phyloP scores from a whole-genome alignment of 2,888 invertebrate species.

The Neoascia interrupta region DNA sequence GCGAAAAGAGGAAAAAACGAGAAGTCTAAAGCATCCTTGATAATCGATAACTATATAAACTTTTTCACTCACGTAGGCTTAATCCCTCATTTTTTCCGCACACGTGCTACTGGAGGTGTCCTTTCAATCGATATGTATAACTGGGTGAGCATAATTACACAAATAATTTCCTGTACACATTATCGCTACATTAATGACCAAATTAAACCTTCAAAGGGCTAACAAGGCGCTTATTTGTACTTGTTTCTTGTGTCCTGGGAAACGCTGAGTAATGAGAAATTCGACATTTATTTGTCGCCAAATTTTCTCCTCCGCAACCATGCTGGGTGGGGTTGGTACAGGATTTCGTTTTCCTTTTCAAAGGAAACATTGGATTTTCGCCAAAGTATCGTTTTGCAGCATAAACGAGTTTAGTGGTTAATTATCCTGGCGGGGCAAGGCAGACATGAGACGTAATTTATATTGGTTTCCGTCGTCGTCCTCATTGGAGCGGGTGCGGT shows the following conservation, averaged over 20 bases:
- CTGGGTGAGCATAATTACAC: constrained; percentile 6
- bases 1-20: neutral
- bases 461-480: too few relatives aligned
- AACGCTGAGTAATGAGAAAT: neutral
- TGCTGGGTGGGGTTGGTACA: neutral
- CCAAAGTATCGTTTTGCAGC: too few relatives aligned
- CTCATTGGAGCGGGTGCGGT: too few relatives aligned
- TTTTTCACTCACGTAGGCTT: too few relatives aligned
- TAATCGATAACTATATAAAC: too few relatives aligned
- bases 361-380: too few relatives aligned
- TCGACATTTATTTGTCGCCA: constrained; percentile 11
- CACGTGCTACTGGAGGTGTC: neutral
- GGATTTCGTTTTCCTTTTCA: neutral
- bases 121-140: constrained; percentile 20
- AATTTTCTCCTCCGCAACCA: neutral
- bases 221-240: neutral
- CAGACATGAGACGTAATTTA: too few relatives aligned
- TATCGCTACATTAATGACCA: constrained; percentile 1
- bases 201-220: constrained; percentile 7
- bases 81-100: too few relatives aligned
- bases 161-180: constrained; percentile 2
- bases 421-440: too few relatives aligned
- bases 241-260: neutral
- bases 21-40: too few relatives aligned
- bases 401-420: too few relatives aligned